Percentiles rank a stretch among this genome's conserved stretches.
Evolutionary conservation across 92 coral and sea anemone genomes (phyloP).

Genomic region (Pocillopora meandrina): DNA sequence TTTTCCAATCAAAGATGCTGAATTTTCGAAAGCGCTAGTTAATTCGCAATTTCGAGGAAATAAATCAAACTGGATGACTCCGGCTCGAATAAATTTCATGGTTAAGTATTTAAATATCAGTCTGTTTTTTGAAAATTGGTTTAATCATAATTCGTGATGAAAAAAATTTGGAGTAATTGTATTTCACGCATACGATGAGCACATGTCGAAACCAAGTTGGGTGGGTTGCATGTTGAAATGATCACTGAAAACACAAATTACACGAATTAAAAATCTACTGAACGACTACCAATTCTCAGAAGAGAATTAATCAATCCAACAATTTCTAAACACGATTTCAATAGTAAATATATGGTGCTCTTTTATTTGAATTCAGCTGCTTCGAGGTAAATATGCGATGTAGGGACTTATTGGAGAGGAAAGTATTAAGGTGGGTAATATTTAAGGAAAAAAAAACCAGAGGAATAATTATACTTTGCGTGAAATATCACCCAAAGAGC

Average conservation of each 20-base stretch:
- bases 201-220: neutral
- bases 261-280: neutral
- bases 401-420: too few species aligned
- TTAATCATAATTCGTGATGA: neutral
- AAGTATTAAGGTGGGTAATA: too few species aligned
- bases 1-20: neutral
- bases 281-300: too few species aligned
- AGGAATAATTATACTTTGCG: too few species aligned
- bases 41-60: neutral
- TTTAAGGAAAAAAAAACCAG: too few species aligned
- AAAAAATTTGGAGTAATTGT: neutral
- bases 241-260: neutral
- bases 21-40: neutral
- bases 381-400: neutral
- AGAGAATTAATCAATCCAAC: too few species aligned
- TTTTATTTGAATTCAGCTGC: slow-evolving; percentile 26
- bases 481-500: too few species aligned
- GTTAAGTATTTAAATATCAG: too few species aligned
- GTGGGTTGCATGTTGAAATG: neutral
- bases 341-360: neutral
- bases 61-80: neutral
- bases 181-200: neutral
- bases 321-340: neutral
- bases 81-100: neutral
- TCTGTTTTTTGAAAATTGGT: neutral